phyloP scores from a whole-genome alignment of 2,113 vertebrate species.

The Tamias sibiricus region DNA sequence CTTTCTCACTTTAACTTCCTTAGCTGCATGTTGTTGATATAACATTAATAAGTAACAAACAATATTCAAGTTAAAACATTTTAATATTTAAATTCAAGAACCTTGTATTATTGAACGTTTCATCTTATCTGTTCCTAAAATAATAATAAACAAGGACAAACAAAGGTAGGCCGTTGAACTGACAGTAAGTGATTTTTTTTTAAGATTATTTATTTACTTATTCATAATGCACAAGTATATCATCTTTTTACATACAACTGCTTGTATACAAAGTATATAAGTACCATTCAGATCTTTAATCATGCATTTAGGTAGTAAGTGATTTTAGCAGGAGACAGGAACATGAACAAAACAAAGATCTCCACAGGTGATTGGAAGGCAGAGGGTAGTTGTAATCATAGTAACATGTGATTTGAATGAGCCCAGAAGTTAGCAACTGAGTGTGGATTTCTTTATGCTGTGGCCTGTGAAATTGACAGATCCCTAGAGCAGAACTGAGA shows the following conservation, averaged over 20 bases:
- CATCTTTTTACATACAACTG: no score
- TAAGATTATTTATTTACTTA: no score
- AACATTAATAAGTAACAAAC: not conserved
- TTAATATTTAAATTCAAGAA: constrained; percentile 15
- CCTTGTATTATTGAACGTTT: not conserved
- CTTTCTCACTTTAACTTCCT: not conserved
- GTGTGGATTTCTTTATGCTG: not conserved
- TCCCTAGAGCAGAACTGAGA: not conserved
- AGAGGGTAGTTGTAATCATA: not conserved
- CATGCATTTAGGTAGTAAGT: no score
- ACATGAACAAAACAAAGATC: not conserved
- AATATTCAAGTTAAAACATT: not conserved
- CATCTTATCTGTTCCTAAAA: not conserved
- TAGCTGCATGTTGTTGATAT: not conserved
- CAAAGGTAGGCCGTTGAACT: not conserved
- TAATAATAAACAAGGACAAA: not conserved
- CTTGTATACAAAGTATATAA: no score
- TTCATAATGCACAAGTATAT: no score
- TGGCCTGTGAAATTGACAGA: not conserved
- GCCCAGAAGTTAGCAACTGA: not conserved
- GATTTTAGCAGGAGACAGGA: not conserved
- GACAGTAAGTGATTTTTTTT: no score
- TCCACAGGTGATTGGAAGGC: not conserved
- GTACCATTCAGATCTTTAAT: no score
- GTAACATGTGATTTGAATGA: constrained; percentile 15